Evolutionary conservation across 1,140 invertebrate species (phyloP).

Genomic region (Drosophila hydei): DNA sequence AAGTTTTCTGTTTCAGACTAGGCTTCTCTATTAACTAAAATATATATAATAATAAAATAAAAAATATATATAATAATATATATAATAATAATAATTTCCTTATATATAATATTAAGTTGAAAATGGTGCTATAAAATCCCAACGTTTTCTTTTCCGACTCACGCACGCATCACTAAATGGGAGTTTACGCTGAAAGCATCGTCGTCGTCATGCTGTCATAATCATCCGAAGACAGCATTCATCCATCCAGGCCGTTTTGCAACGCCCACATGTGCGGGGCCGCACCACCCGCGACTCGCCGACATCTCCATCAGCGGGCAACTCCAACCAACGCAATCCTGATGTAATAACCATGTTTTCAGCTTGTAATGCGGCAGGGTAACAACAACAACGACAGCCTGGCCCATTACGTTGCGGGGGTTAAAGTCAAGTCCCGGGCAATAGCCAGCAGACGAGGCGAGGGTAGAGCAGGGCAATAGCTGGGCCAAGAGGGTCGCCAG

Average conservation of each 20-base stretch:
- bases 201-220: constrained; percentile 81
- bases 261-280: constrained; percentile 65
- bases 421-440: constrained; percentile 57
- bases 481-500: constrained; percentile 25
- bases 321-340: constrained; percentile 45
- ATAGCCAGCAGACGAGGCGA: constrained; percentile 2
- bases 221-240: constrained; percentile 79
- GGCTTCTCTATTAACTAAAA: too few species aligned
- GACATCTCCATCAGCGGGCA: constrained; percentile 16
- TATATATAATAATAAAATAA: too few species aligned
- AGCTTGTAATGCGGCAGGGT: constrained; percentile 82
- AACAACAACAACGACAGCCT: constrained; percentile 45
- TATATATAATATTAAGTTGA: too few species aligned
- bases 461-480: constrained; percentile 1
- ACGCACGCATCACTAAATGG: constrained; percentile 1
- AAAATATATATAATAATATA: too few species aligned
- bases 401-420: constrained; percentile 52
- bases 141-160: neutral
- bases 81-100: too few species aligned
- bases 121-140: too few species aligned
- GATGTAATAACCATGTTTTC: constrained; percentile 84
- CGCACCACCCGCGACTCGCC: constrained; percentile 9
- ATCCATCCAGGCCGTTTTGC: constrained; percentile 68
- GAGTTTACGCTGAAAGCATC: neutral
- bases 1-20: too few species aligned